Percentiles rank a stretch among this genome's conserved stretches.
Conservation (phyloP, 2,797 vertebrate species). For the Prunella strophiata region DNA sequence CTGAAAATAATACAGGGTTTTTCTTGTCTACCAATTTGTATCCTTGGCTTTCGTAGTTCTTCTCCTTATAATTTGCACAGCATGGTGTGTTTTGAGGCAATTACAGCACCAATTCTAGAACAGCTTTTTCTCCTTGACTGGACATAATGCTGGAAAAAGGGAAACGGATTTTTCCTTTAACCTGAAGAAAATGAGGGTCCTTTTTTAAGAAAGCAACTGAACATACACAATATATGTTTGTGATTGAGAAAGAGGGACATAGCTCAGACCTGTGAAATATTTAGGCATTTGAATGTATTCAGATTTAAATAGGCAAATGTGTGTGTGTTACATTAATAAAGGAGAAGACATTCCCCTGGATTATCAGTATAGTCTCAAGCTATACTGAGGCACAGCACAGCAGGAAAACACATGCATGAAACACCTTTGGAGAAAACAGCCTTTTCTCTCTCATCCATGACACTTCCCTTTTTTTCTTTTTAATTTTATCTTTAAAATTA, state of each 20-base stretch:
- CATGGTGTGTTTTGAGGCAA: background rate
- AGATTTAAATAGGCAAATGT: background rate
- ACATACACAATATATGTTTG: background rate
- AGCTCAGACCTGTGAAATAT: background rate
- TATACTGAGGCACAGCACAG: background rate
- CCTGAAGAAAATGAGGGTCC: background rate
- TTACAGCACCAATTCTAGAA: background rate
- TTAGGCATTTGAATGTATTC: background rate
- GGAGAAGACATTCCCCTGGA: background rate
- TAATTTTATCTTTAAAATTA: background rate
- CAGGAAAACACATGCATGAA: background rate
- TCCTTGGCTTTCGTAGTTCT: background rate
- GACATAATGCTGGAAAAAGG: background rate
- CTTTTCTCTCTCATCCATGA: background rate
- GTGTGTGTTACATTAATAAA: background rate
- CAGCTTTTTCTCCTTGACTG: constrained; percentile 7
- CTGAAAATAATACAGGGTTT: constrained; percentile 11
- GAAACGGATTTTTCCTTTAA: background rate
- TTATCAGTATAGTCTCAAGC: background rate
- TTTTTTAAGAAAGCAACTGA: background rate
- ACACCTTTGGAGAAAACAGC: background rate
- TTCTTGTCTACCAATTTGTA: background rate
- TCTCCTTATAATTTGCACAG: constrained; percentile 15
- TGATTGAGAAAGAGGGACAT: background rate
- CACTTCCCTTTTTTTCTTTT: background rate